Conservation (phyloP, 2,797 vertebrate genomes). For the Pseudomugil gertrudae region DNA sequence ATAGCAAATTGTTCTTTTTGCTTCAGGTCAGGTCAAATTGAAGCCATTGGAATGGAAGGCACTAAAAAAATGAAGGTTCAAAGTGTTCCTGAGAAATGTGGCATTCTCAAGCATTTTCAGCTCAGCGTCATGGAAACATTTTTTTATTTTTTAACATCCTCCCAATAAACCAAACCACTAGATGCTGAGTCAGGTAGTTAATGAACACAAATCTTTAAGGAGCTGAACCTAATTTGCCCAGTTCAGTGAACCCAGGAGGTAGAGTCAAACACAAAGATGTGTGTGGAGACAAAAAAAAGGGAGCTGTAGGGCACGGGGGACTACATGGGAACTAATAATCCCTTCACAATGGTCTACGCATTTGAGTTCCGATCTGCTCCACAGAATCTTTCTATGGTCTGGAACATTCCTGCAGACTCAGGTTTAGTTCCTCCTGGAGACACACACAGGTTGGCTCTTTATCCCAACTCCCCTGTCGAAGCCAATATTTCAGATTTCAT, state of each 20-base stretch:
- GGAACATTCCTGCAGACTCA: slow-evolving; percentile 71
- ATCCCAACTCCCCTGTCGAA: slow-evolving; percentile 60
- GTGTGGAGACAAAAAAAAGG: slow-evolving; percentile 42
- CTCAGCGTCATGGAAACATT: slow-evolving; percentile 34
- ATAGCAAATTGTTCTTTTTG: slow-evolving; percentile 50
- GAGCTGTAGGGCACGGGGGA: slow-evolving; percentile 46
- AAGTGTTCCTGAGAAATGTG: slow-evolving; percentile 44
- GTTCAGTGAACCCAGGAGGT: slow-evolving; percentile 53
- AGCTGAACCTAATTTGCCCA: slow-evolving; percentile 59
- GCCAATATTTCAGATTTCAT: slow-evolving; percentile 64
- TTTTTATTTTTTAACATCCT: slow-evolving; percentile 15
- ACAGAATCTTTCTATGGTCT: slow-evolving; percentile 65
- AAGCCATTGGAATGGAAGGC: slow-evolving; percentile 50
- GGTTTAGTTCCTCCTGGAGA: slow-evolving; percentile 80
- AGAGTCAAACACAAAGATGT: slow-evolving; percentile 66
- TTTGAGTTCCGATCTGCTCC: slow-evolving; percentile 67
- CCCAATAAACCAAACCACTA: slow-evolving; percentile 41
- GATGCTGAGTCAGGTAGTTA: slow-evolving; percentile 53
- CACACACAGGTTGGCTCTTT: slow-evolving; percentile 64
- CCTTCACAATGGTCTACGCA: slow-evolving; percentile 67
- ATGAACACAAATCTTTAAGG: slow-evolving; percentile 46
- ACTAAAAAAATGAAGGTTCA: slow-evolving; percentile 39
- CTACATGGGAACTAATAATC: slow-evolving; percentile 77
- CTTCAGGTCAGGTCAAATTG: slow-evolving; percentile 51
- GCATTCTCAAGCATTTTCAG: slow-evolving; percentile 23